These are phyloP conservation scores for Sminthurinus aureus DNA, from an alignment of 2,888 invertebrate species.

Conservation along the genomic window DNA sequence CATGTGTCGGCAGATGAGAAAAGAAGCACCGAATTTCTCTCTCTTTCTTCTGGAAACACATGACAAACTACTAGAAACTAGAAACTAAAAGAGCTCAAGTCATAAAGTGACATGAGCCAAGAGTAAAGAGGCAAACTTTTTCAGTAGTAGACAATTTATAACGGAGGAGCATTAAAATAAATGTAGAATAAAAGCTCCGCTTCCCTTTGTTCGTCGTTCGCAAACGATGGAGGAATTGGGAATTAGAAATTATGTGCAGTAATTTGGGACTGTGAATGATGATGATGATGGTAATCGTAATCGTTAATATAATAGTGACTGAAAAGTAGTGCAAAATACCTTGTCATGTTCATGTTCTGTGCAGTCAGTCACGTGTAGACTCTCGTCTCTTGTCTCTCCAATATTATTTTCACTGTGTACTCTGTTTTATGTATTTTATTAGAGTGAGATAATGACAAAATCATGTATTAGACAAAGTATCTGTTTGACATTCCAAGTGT, in stretches of 20 bases:
- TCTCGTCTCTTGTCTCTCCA: too few relatives aligned
- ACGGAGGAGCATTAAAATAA: background rate
- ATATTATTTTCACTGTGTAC: too few relatives aligned
- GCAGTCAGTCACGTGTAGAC: too few relatives aligned
- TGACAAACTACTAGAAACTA: slow-evolving; percentile 9
- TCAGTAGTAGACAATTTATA: background rate
- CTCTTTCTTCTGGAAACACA: slow-evolving; percentile 18
- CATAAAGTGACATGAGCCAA: background rate
- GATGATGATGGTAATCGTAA: too few relatives aligned
- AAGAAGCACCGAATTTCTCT: background rate
- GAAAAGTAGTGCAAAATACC: too few relatives aligned
- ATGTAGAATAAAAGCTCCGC: background rate
- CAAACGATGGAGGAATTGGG: background rate
- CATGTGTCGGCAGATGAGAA: background rate
- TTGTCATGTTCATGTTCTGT: too few relatives aligned
- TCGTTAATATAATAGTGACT: too few relatives aligned
- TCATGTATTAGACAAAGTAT: too few relatives aligned
- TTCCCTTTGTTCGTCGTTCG: background rate
- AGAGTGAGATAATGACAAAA: too few relatives aligned
- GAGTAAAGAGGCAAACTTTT: background rate
- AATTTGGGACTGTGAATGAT: background rate
- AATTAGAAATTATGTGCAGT: background rate
- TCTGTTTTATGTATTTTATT: too few relatives aligned
- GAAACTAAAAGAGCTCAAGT: background rate
- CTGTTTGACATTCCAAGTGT: too few relatives aligned